phyloP scores from a whole-genome alignment of 2,888 invertebrate genomes.

The Pristionchus entomophagus region DNA sequence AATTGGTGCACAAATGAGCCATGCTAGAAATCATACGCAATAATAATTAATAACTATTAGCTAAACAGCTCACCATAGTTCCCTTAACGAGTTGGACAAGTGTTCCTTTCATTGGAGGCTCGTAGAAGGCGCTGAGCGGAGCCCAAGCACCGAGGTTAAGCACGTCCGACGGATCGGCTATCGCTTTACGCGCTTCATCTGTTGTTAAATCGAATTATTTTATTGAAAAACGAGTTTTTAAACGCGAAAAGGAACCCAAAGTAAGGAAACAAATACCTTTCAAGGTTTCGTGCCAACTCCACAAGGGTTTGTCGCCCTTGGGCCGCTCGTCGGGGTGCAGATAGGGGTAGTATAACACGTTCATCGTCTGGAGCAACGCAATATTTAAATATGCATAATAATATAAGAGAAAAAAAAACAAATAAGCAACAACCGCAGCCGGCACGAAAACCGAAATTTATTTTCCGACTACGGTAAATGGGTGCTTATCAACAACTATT shows the following conservation, averaged over 20 bases:
- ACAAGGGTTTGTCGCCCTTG: neutral
- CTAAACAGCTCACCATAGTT: neutral
- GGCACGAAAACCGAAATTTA: too few species aligned
- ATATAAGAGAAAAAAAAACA: too few species aligned
- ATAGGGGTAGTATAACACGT: neutral
- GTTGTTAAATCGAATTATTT: too few species aligned
- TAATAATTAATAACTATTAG: too few species aligned
- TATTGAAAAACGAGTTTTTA: too few species aligned
- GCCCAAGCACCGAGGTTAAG: neutral
- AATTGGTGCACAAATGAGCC: too few species aligned
- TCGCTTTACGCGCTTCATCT: neutral
- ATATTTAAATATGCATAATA: too few species aligned
- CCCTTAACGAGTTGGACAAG: neutral
- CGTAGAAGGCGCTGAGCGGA: conserved; percentile 38
- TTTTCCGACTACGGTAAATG: too few species aligned
- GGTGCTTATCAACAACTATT: too few species aligned
- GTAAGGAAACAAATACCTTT: neutral
- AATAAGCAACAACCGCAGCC: too few species aligned
- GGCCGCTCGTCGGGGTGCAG: neutral
- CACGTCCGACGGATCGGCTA: neutral
- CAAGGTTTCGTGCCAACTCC: neutral
- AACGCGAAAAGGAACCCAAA: neutral
- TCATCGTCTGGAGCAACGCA: too few species aligned
- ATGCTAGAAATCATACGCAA: too few species aligned
- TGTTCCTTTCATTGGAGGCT: neutral